Evolutionary conservation across 2,797 vertebrate species (phyloP).

Genomic region (Meriones psammophilus): DNA sequence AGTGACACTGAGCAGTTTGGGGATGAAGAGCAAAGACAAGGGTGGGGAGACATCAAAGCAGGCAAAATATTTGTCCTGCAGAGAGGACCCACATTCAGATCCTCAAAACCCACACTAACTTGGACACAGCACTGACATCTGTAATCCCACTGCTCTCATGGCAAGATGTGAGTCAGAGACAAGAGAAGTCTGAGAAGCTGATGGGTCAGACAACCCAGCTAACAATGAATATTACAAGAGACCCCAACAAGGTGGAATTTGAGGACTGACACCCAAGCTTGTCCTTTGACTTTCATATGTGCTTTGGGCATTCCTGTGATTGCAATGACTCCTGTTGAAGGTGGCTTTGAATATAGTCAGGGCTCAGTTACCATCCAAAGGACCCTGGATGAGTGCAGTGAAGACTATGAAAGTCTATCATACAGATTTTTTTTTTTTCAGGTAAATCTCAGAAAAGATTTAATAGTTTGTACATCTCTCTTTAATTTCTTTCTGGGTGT

Average conservation of each 20-base stretch:
- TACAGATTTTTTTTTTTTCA: background rate
- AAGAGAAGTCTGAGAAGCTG: background rate
- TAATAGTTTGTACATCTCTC: background rate
- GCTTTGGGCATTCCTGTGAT: background rate
- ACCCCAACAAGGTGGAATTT: background rate
- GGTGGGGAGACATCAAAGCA: background rate
- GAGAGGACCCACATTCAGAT: background rate
- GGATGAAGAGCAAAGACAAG: background rate
- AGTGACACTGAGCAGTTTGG: background rate
- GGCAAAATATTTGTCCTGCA: background rate
- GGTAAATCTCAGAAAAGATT: background rate
- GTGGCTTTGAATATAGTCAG: background rate
- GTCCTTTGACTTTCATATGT: background rate
- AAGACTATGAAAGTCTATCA: background rate
- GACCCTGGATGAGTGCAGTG: too few species aligned
- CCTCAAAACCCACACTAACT: too few species aligned
- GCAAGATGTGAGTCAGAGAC: background rate
- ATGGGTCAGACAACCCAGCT: background rate
- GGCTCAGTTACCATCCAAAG: background rate
- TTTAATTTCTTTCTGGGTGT: background rate
- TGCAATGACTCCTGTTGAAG: background rate
- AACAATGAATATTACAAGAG: too few species aligned
- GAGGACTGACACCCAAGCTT: background rate
- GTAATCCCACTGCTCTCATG: fast-evolving
- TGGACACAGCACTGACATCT: too few species aligned